Evolutionary conservation across 2,797 vertebrate species (phyloP).

Genomic region (Mormyrops attenuatus): DNA sequence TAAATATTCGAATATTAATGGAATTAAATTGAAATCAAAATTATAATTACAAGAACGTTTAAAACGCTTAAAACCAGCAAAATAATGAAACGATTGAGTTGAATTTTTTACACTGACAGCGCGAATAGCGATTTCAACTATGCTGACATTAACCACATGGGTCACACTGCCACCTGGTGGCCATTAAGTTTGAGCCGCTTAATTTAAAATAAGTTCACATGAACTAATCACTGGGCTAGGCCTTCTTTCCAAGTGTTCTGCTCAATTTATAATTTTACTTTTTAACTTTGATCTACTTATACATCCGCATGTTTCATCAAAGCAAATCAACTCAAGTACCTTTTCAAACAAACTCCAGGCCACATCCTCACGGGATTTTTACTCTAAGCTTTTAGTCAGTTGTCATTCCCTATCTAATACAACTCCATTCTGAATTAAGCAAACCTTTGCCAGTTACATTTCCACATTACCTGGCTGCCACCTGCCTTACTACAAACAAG

Average conservation of each 20-base stretch:
- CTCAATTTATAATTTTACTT: neutral
- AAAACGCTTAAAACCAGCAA: neutral
- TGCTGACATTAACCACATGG: neutral
- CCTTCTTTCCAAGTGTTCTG: neutral
- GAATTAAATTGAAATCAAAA: neutral
- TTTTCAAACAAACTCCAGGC: neutral
- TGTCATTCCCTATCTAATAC: neutral
- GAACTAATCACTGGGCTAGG: neutral
- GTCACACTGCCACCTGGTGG: neutral
- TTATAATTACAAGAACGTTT: neutral
- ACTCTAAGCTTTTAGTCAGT: neutral
- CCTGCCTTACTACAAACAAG: neutral
- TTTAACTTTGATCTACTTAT: neutral
- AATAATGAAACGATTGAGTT: neutral
- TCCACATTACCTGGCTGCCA: neutral
- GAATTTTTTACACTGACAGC: neutral
- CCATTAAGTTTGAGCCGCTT: neutral
- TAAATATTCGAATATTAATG: neutral
- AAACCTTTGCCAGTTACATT: neutral
- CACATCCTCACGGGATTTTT: neutral
- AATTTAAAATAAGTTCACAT: neutral
- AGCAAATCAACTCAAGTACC: neutral
- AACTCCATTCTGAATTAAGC: neutral
- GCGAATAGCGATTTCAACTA: neutral
- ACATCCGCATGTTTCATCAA: neutral